phyloP scores from a whole-genome alignment of 1,140 invertebrate genomes.

The Vanessa atalanta region DNA sequence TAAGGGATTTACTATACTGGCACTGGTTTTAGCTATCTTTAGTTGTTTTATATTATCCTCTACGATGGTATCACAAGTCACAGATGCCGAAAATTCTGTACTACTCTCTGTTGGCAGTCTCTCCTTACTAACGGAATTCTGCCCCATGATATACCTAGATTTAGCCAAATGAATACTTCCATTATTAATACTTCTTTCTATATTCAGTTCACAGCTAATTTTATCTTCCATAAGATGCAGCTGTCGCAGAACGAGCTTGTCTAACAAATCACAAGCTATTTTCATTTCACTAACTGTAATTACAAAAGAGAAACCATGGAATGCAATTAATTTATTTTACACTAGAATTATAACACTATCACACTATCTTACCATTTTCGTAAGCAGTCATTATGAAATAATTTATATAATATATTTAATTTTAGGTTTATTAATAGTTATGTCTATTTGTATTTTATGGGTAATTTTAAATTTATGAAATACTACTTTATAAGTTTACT shows the following conservation, averaged over 20 bases:
- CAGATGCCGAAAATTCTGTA: slow-evolving; percentile 81
- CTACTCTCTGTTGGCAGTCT: slow-evolving; percentile 84
- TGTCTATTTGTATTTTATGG: no score
- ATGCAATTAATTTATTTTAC: no score
- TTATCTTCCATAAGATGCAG: slow-evolving; percentile 86
- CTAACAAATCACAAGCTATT: slow-evolving; percentile 80
- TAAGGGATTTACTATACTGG: slow-evolving; percentile 82
- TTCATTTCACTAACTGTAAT: slow-evolving; percentile 42
- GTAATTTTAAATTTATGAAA: no score
- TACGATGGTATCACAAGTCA: slow-evolving; percentile 62
- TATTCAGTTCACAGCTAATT: slow-evolving; percentile 82
- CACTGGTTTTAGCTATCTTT: slow-evolving; percentile 61
- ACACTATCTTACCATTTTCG: neutral
- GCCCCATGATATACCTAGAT: slow-evolving; percentile 86
- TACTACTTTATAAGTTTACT: no score
- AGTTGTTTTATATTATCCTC: slow-evolving; percentile 69
- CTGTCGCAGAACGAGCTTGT: slow-evolving; percentile 83
- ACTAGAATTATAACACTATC: no score
- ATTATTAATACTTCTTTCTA: slow-evolving; percentile 84
- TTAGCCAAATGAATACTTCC: slow-evolving; percentile 86
- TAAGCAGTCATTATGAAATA: neutral
- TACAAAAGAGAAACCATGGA: slow-evolving; percentile 3
- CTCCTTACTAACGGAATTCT: slow-evolving; percentile 83
- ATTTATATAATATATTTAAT: neutral
- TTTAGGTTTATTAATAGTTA: neutral